A percentile compares a stretch with the other conserved stretches of the same genome.
phyloP scores from a whole-genome alignment of 2,113 vertebrate genomes.

The Indri indri region DNA sequence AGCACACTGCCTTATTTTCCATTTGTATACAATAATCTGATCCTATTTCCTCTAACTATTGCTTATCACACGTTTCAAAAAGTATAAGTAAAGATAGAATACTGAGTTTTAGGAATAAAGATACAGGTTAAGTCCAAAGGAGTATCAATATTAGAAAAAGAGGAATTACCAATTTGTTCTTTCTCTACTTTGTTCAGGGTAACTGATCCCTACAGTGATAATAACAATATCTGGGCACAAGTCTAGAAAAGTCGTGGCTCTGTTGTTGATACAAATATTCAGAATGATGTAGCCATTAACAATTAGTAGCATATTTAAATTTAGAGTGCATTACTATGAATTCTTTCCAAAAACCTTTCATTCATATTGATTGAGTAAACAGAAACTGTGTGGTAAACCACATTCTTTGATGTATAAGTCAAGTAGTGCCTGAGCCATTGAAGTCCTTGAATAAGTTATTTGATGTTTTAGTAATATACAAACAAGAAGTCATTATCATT shows the following conservation, averaged over 20 bases:
- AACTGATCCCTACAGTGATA: background rate
- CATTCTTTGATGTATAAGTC: background rate
- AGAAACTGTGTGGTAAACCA: background rate
- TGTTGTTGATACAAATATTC: background rate
- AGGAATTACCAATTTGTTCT: background rate
- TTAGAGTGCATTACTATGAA: background rate
- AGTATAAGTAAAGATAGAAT: background rate
- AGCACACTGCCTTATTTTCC: background rate
- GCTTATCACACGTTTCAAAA: background rate
- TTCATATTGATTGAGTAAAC: background rate
- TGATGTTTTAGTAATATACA: slow-evolving; percentile 2
- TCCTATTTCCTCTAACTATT: background rate
- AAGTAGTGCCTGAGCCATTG: background rate
- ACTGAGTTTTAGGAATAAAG: background rate
- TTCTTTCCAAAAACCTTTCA: background rate
- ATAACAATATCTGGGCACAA: background rate
- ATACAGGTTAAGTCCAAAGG: background rate
- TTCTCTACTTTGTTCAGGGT: background rate
- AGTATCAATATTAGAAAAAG: background rate
- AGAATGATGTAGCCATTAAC: background rate
- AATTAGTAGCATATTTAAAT: background rate
- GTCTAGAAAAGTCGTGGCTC: background rate
- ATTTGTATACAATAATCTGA: background rate
- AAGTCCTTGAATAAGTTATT: background rate
- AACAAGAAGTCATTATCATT: background rate